Conservation (phyloP, 2,113 vertebrate genomes). For the Dicrurus megarhynchus region DNA sequence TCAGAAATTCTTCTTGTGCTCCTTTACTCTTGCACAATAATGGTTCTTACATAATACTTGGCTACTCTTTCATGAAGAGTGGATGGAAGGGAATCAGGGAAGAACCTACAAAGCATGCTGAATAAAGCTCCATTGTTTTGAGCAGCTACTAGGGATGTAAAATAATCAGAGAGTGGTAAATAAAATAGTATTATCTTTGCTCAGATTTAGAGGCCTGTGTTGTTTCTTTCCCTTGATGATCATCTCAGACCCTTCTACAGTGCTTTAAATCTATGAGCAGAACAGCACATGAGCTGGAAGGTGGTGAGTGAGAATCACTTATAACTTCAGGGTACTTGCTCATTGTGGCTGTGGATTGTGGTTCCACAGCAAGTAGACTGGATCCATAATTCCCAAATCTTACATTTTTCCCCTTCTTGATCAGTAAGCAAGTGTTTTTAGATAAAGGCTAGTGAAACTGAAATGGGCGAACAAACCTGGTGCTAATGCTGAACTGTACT, state of each 20-base stretch:
- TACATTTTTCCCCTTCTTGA: background rate
- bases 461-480: background rate
- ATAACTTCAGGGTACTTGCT: background rate
- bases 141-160: background rate
- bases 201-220: background rate
- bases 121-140: background rate
- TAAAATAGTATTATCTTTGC: background rate
- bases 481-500: background rate
- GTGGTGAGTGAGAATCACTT: background rate
- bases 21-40: background rate
- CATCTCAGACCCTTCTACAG: background rate
- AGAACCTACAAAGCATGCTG: background rate
- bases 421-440: background rate
- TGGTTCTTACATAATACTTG: fast-evolving
- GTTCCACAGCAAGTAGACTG: background rate
- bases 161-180: background rate
- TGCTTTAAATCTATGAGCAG: background rate
- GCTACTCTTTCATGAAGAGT: background rate
- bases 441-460: background rate
- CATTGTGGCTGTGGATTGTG: background rate
- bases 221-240: background rate
- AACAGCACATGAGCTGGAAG: background rate
- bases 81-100: background rate
- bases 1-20: background rate
- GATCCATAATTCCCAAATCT: background rate